Conservation (phyloP, 2,888 invertebrate genomes). For the Noctua pronuba region DNA sequence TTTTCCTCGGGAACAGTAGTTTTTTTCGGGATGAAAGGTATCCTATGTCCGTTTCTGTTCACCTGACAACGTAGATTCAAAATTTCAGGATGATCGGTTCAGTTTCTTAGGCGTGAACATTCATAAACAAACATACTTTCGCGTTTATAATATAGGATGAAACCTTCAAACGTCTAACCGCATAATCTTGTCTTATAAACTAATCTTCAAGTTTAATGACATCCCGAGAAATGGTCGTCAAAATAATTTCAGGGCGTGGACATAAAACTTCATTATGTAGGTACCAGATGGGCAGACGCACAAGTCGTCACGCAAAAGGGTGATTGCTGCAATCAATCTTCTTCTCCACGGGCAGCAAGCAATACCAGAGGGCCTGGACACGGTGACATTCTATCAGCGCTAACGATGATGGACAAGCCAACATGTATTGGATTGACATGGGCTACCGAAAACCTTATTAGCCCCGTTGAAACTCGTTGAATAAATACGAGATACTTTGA, state of each 20-base stretch:
- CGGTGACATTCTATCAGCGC: not conserved
- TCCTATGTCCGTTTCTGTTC: no score
- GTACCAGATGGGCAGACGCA: not conserved
- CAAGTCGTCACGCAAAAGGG: not conserved
- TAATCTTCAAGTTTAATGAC: not conserved
- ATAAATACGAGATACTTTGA: no score
- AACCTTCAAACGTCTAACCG: no score
- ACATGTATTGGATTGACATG: not conserved
- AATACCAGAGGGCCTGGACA: not conserved
- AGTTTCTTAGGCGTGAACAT: no score
- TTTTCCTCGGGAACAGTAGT: no score
- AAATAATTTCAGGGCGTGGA: constrained; percentile 6
- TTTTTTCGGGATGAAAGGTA: no score
- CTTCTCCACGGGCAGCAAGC: not conserved
- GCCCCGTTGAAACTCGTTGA: no score
- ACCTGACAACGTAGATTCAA: no score
- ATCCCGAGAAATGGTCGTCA: not conserved
- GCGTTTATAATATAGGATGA: no score
- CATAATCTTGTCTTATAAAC: not conserved
- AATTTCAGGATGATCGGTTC: no score
- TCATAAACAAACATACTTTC: no score
- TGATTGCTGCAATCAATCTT: constrained; percentile 13
- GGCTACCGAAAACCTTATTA: no score
- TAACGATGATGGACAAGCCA: constrained; percentile 1
- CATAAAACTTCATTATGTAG: constrained; percentile 3